Evolutionary conservation across 2,888 invertebrate species (phyloP), one percentile per base, ranked within the genome.

Genomic region (Chromoteleia sp.): DNA sequence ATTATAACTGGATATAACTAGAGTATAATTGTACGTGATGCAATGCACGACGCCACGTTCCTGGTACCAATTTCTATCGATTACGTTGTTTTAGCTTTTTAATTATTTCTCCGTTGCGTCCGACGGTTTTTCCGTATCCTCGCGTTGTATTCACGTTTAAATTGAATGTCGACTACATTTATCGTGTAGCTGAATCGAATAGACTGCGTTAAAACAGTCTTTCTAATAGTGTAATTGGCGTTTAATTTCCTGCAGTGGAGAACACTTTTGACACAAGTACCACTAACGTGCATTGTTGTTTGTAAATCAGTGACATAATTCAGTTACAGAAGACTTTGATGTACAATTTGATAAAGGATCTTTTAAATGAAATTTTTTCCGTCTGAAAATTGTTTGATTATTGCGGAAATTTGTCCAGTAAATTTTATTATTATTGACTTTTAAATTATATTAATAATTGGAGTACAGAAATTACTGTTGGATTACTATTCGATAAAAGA

Each of bases 231-330:
- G 50, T 29, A 25, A 50, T 29, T 50, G 50, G 29, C 50, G 25
- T 50, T 50, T 50, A 50, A 50, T 50, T 50, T 50, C 17, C 50
- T 50, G 50, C 50, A 29, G 29, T 29, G 29, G 50, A 25, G 25
- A 29, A 25, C 48, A 48, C 48, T 50, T 50, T 50, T 29, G 29
- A 48, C 21, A 48, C 12, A 5, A 39, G 39, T 39, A 8, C 33
- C 7, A 4, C 6, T 1, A 33, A 10, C 33, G 10, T 33, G 10
- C 10, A 8, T 33, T 7, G 33, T 4, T 33, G 33, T 10, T 25
- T 33, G 33, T 8, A 10, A 33, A 8, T 33, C 10, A 33, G 33
- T 8, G 33, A 1, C 10, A 10, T 8, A 33, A 5, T 25, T 25
- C 25, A 2, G 5, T 25, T 25, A n/a, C n/a, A n/a, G n/a, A n/a